Percentiles rank a stretch among this genome's conserved stretches.
Conservation (phyloP, 2,797 vertebrate species). For the Microhierax caerulescens region DNA sequence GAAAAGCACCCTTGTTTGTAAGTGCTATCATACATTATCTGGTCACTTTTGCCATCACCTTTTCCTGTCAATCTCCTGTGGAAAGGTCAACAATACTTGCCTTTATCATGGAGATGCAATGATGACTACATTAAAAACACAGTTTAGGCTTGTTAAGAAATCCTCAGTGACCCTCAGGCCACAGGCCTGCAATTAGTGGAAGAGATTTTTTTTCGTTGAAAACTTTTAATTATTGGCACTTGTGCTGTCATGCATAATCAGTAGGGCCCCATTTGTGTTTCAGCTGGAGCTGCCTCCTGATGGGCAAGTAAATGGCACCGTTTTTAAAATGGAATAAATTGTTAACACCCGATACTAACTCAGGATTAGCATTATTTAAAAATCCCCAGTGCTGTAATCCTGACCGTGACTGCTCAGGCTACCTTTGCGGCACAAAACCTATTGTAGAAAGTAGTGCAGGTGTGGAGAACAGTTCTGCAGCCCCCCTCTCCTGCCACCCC, state of each 20-base stretch:
- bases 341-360: background rate
- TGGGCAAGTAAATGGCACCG: background rate
- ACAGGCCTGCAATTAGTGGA: background rate
- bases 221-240: background rate
- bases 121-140: background rate
- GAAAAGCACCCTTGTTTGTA: background rate
- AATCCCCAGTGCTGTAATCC: background rate
- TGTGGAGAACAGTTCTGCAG: background rate
- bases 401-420: background rate
- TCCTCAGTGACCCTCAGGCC: background rate
- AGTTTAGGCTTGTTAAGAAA: background rate
- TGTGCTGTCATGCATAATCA: background rate
- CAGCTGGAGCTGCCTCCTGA: background rate
- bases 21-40: rapidly evolving
- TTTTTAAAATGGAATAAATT: background rate
- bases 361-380: background rate
- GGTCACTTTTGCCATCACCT: background rate
- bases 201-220: background rate
- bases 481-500: background rate
- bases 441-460: background rate
- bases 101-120: background rate
- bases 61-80: background rate
- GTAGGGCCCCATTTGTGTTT: background rate
- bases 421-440: background rate
- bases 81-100: background rate